A percentile compares a stretch with the other conserved stretches of the same genome.
Conservation (phyloP, 1,140 invertebrate genomes). For the Aphelenchoides avenae region DNA sequence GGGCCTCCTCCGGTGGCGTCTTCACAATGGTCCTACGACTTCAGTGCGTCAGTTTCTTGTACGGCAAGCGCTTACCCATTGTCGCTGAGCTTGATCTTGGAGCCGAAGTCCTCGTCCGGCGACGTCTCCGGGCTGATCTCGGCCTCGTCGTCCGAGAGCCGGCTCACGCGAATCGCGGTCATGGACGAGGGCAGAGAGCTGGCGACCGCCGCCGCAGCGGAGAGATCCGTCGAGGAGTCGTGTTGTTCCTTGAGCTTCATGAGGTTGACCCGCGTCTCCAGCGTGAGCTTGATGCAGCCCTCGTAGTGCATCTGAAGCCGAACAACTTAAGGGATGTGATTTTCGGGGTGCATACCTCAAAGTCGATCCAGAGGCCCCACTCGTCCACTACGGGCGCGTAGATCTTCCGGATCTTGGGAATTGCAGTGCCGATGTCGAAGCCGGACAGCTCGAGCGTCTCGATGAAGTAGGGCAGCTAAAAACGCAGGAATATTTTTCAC, state of each 20-base stretch:
- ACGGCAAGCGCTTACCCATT: constrained; percentile 25
- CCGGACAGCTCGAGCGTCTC: constrained; percentile 75
- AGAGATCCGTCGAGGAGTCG: constrained; percentile 22
- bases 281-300: constrained; percentile 78
- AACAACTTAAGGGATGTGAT: constrained; percentile 1
- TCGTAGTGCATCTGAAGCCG: constrained; percentile 76
- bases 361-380: constrained; percentile 83
- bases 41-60: background rate
- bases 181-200: no score
- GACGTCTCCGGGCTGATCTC: constrained; percentile 54
- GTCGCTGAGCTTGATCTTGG: constrained; percentile 42
- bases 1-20: no score
- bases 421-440: constrained; percentile 71
- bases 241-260: constrained; percentile 69
- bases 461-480: constrained; percentile 77
- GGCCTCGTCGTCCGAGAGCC: constrained; percentile 56
- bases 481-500: no score
- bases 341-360: constrained; percentile 69
- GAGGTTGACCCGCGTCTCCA: constrained; percentile 91
- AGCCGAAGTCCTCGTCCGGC: constrained; percentile 55
- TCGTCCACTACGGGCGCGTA: constrained; percentile 73
- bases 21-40: no score
- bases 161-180: constrained; percentile 3
- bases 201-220: background rate
- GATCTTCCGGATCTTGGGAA: constrained; percentile 69